Percentiles rank a stretch among this genome's conserved stretches.
These are phyloP conservation scores for Percopsis transmontana DNA, from an alignment of 2,113 vertebrate species.

Conservation along the genomic window DNA sequence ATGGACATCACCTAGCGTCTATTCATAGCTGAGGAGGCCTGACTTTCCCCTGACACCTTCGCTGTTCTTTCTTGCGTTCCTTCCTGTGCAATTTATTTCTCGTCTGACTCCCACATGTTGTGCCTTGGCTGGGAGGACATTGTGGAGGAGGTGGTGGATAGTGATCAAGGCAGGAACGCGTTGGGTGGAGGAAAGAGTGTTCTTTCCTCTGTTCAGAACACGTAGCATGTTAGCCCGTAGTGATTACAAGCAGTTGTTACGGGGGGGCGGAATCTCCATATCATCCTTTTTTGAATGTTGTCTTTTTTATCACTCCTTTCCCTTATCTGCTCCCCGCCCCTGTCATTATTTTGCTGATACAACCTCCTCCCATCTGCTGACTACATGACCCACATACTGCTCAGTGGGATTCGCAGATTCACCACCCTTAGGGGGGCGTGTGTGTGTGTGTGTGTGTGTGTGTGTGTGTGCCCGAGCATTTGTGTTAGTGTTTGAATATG, in stretches of 20 bases:
- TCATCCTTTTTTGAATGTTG: conserved; percentile 48
- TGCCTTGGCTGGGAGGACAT: conserved; percentile 56
- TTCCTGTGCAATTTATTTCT: conserved; percentile 65
- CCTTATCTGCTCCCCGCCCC: conserved; percentile 34
- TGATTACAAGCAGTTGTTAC: not conserved
- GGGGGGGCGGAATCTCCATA: conserved; percentile 28
- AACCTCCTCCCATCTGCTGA: conserved; percentile 71
- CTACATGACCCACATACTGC: conserved; percentile 74
- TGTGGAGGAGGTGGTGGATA: conserved; percentile 52
- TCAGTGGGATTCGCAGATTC: conserved; percentile 46
- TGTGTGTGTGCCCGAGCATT: not conserved
- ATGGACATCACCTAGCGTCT: too few relatives aligned
- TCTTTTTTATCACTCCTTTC: conserved; percentile 48
- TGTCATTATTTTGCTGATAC: conserved; percentile 70
- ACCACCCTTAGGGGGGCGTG: conserved; percentile 19
- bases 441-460: not conserved
- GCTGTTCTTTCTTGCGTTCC: conserved; percentile 9
- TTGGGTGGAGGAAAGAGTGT: conserved; percentile 38
- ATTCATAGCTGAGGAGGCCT: not conserved
- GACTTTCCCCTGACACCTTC: conserved; percentile 34
- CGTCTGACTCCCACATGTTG: conserved; percentile 70
- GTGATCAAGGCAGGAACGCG: conserved; percentile 8
- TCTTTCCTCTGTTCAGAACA: too few relatives aligned
- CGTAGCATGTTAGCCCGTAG: not conserved
- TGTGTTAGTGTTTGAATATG: too few relatives aligned